A percentile compares a stretch with the other conserved stretches of the same genome.
Evolutionary conservation across 2,888 invertebrate species (phyloP).

Genomic region (Synergus itoensis): DNA sequence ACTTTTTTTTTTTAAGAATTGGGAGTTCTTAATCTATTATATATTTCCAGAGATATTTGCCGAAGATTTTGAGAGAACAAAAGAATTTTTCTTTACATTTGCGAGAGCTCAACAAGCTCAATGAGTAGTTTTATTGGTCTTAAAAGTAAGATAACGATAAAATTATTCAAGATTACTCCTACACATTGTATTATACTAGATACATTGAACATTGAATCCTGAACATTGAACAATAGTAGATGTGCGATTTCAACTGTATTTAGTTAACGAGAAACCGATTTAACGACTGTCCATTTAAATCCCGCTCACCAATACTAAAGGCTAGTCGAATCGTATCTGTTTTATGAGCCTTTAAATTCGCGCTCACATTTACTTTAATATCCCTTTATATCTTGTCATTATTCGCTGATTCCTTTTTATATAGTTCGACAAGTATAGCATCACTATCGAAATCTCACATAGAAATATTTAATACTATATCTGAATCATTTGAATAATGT

Average conservation of each 20-base stretch:
- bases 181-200: not conserved
- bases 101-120: not conserved
- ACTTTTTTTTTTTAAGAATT: not conserved
- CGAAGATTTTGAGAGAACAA: not conserved
- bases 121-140: not conserved
- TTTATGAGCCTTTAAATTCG: conserved; percentile 43
- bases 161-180: conserved; percentile 23
- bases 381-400: conserved; percentile 52
- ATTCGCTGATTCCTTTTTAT: conserved; percentile 37
- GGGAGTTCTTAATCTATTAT: not conserved
- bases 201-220: not conserved
- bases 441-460: not conserved
- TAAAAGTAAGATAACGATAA: conserved; percentile 21
- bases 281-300: conserved; percentile 52
- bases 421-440: not conserved
- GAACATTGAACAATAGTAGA: not conserved
- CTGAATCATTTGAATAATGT: not conserved
- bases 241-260: conserved; percentile 39
- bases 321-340: conserved; percentile 19
- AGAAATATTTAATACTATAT: not conserved
- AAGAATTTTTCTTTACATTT: not conserved
- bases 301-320: conserved; percentile 9
- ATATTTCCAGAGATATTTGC: not conserved
- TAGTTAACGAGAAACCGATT: conserved; percentile 50
- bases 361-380: conserved; percentile 47